Base-by-base conservation (phyloP, 2,888 invertebrate species). In the Hipparchia semele region DNA sequence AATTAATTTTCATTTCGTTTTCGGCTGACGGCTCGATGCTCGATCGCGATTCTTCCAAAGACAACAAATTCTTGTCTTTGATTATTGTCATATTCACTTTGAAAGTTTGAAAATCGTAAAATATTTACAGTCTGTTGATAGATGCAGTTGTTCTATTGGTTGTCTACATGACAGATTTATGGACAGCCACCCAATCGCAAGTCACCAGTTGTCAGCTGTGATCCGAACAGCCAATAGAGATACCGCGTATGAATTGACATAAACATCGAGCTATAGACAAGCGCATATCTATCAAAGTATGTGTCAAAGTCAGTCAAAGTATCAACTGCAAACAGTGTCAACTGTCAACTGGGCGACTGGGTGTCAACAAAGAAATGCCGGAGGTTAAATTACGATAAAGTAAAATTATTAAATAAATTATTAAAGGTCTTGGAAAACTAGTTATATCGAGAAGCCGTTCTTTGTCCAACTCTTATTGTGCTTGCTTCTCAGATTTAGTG, bases 171-270 rank as follows among this genome's bases (percentile, higher is more conserved):
- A 23, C 33, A 51, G 33, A 33, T 6, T 10, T 10, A 1, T 65
- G 0, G 2, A 51, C 1, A 23, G 79, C 86, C 86, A 86, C 84
- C 94, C 94, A 94, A 94, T 94, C 88, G 89, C 85, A 88, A 89
- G 87, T 88, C 90, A 93, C 92, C 94, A 94, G 75, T 78, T 82
- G 82, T 80, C 80, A 80, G 45, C 56, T 68, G 87, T 86, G 90
- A 90, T 91, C 91, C 88, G 84, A 82, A 79, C 76, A 80, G 83
- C 81, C 79, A 84, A 73, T 74, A 4, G 5, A 1, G 23, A 4
- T 3, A 23, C 23, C 23, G 23, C 23, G 23, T 23, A 23, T 23
- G 23, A 23, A 23, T 23, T 23, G 23, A 23, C 23, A 23, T 23
- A 23, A 23, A 23, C 23, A 23, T 23, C 23, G 23, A 23, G 23